Percentiles rank a stretch among this genome's conserved stretches.
Conservation (phyloP, 1,140 invertebrate species). For the Halotydeus destructor region DNA sequence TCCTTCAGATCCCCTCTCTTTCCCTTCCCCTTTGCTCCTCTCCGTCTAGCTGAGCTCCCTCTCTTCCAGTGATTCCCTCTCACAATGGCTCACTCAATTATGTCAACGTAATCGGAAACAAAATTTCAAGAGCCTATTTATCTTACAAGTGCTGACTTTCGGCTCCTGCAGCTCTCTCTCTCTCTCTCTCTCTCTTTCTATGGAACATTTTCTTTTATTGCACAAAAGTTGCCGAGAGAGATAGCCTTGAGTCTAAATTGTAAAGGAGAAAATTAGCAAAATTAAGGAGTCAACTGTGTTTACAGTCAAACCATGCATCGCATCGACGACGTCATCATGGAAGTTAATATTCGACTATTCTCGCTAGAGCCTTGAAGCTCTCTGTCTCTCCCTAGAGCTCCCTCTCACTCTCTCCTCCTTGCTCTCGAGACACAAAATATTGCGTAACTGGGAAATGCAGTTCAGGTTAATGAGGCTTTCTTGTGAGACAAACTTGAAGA, state of each 20-base stretch:
- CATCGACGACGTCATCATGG: neutral
- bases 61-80: neutral
- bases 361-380: neutral
- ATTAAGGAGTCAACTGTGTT: too few species aligned
- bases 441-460: neutral
- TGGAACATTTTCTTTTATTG: neutral
- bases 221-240: neutral
- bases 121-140: slow-evolving; percentile 6
- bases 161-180: too few species aligned
- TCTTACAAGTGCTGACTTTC: neutral
- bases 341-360: neutral
- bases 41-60: neutral
- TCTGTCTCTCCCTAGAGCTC: neutral
- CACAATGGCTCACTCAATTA: slow-evolving; percentile 3
- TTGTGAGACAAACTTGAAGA: neutral
- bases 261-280: too few species aligned
- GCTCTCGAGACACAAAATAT: neutral
- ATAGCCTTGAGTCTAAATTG: neutral
- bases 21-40: neutral
- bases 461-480: neutral
- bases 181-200: slow-evolving; percentile 1
- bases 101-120: slow-evolving; percentile 4
- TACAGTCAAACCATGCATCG: neutral
- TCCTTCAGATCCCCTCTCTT: neutral
- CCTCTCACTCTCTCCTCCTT: neutral